Evolutionary conservation across 2,797 vertebrate species (phyloP).

Genomic region (Danio jaintianensis): DNA sequence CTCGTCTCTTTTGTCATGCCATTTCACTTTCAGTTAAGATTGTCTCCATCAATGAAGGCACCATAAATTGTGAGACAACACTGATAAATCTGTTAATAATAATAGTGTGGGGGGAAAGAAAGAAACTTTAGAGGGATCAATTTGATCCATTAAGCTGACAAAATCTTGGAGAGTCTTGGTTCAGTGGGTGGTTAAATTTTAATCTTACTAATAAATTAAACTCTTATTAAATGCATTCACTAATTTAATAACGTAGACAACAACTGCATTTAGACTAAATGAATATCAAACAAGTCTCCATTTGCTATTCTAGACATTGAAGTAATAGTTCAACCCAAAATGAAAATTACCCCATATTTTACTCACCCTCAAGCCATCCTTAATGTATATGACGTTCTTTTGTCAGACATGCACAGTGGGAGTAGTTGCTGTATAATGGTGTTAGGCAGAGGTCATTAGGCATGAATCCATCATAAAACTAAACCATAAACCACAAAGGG

Average conservation of each 20-base stretch:
- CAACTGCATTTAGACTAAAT: conserved; percentile 4
- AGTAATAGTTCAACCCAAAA: not conserved
- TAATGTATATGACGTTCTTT: no score
- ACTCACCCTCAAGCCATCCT: no score
- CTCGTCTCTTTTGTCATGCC: conserved; percentile 71
- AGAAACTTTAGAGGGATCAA: conserved; percentile 75
- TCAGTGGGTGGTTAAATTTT: conserved; percentile 27
- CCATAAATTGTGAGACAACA: conserved; percentile 66
- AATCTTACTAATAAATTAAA: no score
- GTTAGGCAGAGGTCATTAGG: no score
- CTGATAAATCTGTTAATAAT: conserved; percentile 69
- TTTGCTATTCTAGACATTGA: not conserved
- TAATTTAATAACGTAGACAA: conserved; percentile 8
- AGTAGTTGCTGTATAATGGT: no score
- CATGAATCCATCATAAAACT: no score
- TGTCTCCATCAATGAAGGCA: conserved; percentile 68
- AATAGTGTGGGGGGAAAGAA: not conserved
- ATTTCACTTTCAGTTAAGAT: conserved; percentile 76
- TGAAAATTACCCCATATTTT: not conserved
- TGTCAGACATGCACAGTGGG: no score
- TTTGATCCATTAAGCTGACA: conserved; percentile 70
- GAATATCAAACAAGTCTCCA: not conserved
- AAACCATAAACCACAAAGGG: no score
- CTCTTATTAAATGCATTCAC: conserved; percentile 35
- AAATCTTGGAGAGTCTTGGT: conserved; percentile 49